Evolutionary conservation across 2,888 invertebrate genomes (phyloP).

Genomic region (Troilus luridus): DNA sequence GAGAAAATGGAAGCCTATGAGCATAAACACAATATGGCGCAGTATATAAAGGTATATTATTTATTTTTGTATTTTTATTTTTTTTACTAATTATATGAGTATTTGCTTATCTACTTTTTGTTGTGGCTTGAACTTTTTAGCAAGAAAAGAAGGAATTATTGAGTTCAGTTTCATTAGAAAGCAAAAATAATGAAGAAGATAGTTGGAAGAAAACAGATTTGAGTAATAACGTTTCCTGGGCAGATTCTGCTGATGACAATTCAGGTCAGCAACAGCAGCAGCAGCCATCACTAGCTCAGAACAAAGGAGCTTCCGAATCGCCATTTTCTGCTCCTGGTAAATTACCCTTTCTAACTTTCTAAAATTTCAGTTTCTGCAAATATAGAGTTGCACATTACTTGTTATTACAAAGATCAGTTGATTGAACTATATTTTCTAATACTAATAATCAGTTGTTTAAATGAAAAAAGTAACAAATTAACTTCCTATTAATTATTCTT

Average conservation of each 20-base stretch:
- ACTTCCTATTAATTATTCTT: too few species aligned
- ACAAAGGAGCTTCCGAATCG: conserved; percentile 22
- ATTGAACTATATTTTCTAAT: too few species aligned
- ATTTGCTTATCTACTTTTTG: background rate
- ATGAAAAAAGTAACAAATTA: too few species aligned
- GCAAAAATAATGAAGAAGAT: conserved; percentile 43
- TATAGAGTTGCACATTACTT: too few species aligned
- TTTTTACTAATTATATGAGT: background rate
- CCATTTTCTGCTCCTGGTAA: background rate
- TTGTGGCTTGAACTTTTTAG: background rate
- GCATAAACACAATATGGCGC: conserved; percentile 66
- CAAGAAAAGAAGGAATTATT: conserved; percentile 54
- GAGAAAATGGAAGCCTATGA: conserved; percentile 76
- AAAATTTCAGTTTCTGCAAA: too few species aligned
- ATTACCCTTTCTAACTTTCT: background rate
- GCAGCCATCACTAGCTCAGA: background rate
- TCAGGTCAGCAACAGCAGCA: conserved; percentile 14
- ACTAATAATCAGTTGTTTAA: too few species aligned
- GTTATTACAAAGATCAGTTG: too few species aligned
- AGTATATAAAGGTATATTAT: background rate
- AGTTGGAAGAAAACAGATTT: conserved; percentile 53
- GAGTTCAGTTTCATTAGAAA: conserved; percentile 37
- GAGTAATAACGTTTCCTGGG: conserved; percentile 44
- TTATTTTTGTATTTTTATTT: background rate
- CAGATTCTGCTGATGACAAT: conserved; percentile 51